Conservation (phyloP, 1,140 invertebrate species). For the Drosophila biarmipes region DNA sequence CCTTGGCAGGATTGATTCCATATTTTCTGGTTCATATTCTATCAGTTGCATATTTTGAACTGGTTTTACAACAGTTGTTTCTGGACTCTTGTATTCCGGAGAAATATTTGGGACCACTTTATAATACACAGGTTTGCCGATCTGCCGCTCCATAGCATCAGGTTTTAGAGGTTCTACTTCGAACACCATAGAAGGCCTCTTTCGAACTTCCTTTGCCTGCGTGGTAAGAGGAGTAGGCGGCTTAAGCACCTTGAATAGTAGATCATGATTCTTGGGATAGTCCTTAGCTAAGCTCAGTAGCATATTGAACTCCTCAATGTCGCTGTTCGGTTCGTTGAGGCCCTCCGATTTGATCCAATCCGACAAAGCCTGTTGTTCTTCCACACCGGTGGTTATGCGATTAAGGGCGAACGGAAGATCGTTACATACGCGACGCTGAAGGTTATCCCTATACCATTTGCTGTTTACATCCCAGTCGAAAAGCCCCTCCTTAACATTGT, state of each 20-base stretch:
- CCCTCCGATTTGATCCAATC: constrained; percentile 29
- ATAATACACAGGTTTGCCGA: not conserved
- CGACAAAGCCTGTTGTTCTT: constrained; percentile 18
- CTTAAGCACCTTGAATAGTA: constrained; percentile 12
- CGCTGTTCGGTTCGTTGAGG: constrained; percentile 12
- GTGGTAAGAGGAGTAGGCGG: not conserved
- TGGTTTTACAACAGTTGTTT: not conserved
- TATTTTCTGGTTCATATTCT: not conserved
- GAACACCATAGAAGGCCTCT: not conserved
- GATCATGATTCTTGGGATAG: not conserved
- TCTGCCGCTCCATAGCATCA: not conserved
- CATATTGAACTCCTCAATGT: constrained; percentile 36
- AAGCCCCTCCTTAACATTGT: not conserved
- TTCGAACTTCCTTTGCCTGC: not conserved
- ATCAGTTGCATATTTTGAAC: not conserved
- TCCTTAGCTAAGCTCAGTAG: constrained; percentile 21
- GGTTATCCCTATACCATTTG: not conserved
- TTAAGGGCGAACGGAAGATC: not conserved
- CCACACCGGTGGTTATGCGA: not conserved
- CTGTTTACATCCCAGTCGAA: not conserved
- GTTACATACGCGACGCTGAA: not conserved
- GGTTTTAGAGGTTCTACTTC: not conserved
- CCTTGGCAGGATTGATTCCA: constrained; percentile 7
- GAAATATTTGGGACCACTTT: not conserved
- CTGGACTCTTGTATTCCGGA: not conserved